Evolutionary conservation across 1,140 invertebrate genomes (phyloP).

Genomic region (Vanessa tameamea): DNA sequence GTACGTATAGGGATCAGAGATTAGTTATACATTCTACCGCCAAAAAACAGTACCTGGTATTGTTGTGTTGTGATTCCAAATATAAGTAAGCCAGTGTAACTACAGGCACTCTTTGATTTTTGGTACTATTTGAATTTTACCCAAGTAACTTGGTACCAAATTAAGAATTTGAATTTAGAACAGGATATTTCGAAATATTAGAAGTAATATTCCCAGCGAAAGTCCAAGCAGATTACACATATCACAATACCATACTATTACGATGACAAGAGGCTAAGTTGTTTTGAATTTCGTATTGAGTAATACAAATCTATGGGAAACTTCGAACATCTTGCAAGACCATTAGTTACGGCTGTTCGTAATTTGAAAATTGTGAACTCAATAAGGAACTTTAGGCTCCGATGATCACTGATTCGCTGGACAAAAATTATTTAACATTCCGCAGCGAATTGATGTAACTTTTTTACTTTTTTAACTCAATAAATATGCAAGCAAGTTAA

Average conservation of each 20-base stretch:
- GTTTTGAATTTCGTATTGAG: slow-evolving; percentile 6
- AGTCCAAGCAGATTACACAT: background rate
- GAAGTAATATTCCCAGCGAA: background rate
- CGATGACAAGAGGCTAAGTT: background rate
- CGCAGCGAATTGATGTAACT: background rate
- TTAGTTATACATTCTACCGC: too few relatives aligned
- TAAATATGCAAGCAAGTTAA: background rate
- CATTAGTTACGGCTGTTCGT: slow-evolving; percentile 25
- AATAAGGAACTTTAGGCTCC: slow-evolving; percentile 27
- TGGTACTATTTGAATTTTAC: too few relatives aligned
- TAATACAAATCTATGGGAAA: slow-evolving; percentile 21
- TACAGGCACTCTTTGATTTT: too few relatives aligned
- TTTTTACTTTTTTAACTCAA: background rate
- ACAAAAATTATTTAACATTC: background rate
- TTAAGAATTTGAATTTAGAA: background rate
- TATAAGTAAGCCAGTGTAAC: too few relatives aligned
- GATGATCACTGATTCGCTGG: slow-evolving; percentile 14
- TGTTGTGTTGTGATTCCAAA: too few relatives aligned
- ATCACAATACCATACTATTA: background rate
- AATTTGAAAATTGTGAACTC: slow-evolving; percentile 15
- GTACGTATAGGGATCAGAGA: too few relatives aligned
- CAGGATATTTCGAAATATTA: background rate
- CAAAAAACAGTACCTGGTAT: too few relatives aligned
- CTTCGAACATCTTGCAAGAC: slow-evolving; percentile 16
- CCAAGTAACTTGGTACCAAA: too few relatives aligned